Percentiles rank a stretch among this genome's conserved stretches.
These are phyloP conservation scores for Bibio marci DNA, from an alignment of 2,888 invertebrate genomes.

Conservation along the genomic window DNA sequence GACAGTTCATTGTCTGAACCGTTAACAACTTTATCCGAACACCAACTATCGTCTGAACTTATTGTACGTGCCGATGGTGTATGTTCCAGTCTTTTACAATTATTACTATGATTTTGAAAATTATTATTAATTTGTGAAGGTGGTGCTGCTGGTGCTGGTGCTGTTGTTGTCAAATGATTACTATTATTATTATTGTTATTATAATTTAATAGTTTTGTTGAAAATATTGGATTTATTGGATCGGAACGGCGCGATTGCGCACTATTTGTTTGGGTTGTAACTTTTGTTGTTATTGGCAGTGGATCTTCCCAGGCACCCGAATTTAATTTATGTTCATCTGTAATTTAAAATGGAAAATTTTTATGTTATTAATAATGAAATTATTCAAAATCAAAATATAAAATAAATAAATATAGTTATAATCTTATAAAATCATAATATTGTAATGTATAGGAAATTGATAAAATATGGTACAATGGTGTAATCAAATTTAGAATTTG, in stretches of 20 bases:
- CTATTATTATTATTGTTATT: too few relatives aligned
- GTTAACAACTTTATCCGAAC: conserved; percentile 24
- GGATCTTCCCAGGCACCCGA: conserved; percentile 67
- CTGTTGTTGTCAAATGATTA: conserved; percentile 15
- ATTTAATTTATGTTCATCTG: conserved; percentile 63
- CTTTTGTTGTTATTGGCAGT: conserved; percentile 12
- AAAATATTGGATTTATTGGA: conserved; percentile 16
- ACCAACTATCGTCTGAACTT: conserved; percentile 47
- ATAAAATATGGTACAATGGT: too few relatives aligned
- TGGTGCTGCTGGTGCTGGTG: conserved; percentile 5
- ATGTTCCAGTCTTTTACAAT: conserved; percentile 16
- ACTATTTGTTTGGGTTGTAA: conserved; percentile 16
- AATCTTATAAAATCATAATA: too few relatives aligned
- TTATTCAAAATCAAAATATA: too few relatives aligned
- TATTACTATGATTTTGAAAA: conserved; percentile 6
- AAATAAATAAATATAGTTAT: too few relatives aligned
- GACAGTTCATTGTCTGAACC: conserved; percentile 35
- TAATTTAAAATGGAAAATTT: conserved; percentile 13
- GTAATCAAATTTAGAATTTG: too few relatives aligned
- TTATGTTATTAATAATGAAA: too few relatives aligned
- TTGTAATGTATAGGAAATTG: too few relatives aligned
- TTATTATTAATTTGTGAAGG: not conserved
- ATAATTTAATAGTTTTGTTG: too few relatives aligned
- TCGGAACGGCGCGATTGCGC: conserved; percentile 27
- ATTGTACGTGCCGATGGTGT: conserved; percentile 20